A percentile compares a stretch with the other conserved stretches of the same genome.
Conservation (phyloP, 1,140 invertebrate species). For the Eciton burchellii region DNA sequence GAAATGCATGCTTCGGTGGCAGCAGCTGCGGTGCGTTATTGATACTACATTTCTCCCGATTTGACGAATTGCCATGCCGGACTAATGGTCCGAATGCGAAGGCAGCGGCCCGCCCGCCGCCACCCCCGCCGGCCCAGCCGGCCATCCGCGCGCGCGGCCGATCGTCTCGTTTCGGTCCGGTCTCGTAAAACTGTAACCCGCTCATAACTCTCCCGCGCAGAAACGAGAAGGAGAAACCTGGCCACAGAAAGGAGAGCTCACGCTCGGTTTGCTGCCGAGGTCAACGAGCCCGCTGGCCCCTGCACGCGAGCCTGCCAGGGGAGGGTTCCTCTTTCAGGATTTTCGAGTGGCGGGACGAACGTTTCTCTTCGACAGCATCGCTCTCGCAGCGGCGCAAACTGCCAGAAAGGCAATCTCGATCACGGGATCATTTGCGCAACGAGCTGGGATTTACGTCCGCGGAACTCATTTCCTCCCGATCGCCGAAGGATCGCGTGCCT, state of each 20-base stretch:
- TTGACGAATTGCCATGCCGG: conserved; percentile 85
- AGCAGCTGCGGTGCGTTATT: conserved; percentile 85
- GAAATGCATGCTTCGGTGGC: conserved; percentile 84
- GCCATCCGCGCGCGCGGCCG: conserved; percentile 48
- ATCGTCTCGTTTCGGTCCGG: conserved; percentile 63
- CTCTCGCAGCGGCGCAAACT: neutral
- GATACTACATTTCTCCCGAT: conserved; percentile 86
- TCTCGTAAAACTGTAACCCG: conserved; percentile 80
- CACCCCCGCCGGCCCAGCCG: conserved; percentile 32
- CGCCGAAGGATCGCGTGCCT: neutral
- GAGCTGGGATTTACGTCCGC: neutral
- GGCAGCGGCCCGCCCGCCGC: conserved; percentile 54
- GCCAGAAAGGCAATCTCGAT: neutral
- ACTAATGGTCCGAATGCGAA: conserved; percentile 84
- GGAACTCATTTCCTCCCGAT: neutral
- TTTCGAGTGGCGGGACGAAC: neutral
- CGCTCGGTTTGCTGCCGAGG: conserved; percentile 44
- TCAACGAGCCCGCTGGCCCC: conserved; percentile 9
- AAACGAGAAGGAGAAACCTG: conserved; percentile 31
- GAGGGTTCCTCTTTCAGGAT: conserved; percentile 29
- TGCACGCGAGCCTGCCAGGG: conserved; percentile 12
- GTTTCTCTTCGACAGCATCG: neutral
- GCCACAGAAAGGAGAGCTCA: conserved; percentile 47
- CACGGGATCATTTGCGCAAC: neutral
- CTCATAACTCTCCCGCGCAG: conserved; percentile 74